Evolutionary conservation across 2,113 vertebrate genomes (phyloP), one percentile per base, ranked within the genome.

Genomic region (Percopsis transmontana): DNA sequence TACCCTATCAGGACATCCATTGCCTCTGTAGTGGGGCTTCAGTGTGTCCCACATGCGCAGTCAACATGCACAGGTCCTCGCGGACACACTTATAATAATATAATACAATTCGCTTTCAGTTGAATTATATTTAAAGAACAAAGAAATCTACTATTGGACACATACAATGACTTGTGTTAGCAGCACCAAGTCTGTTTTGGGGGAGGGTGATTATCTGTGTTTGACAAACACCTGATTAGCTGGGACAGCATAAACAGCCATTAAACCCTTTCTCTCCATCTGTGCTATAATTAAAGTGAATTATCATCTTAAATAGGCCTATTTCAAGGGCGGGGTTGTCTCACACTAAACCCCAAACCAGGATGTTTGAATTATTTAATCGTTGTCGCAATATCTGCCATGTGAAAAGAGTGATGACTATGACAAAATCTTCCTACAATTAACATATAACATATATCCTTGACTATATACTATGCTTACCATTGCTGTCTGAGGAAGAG

Each of bases 181-280:
- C 71, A 85, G 83, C 77, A 66, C 63, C 20, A 18, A n/a, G 40
- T 45, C 65, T 18, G 69, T 62, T 62, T 58, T 69, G 58, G 73
- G 67, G 74, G 76, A 72, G 75, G 68, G 62, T 70, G 65, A 76
- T 70, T 79, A 71, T 83, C 74, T 77, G 71, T 79, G 68, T 84
- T 85, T 76, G 54, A 68, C 81, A 85, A 85, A 86, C 80, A 87
- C 75, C 80, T 57, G 79, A 89, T 83, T 87, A 85, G 51, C 77
- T 68, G 27, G 38, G 74, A 76, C 61, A 14, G 65, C 55, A 76
- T 61, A 76, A 79, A 74, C 72, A 72, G 66, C 60, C 68, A 72
- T 73, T 82, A 86, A 79, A 82, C 74, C 74, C 79, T 79, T 59
- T 79, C 74, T 68, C 74, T 64, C 81, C 85, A 85, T 83, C 81